phyloP scores from a whole-genome alignment of 2,888 invertebrate genomes.

The Xestia ashworthii region DNA sequence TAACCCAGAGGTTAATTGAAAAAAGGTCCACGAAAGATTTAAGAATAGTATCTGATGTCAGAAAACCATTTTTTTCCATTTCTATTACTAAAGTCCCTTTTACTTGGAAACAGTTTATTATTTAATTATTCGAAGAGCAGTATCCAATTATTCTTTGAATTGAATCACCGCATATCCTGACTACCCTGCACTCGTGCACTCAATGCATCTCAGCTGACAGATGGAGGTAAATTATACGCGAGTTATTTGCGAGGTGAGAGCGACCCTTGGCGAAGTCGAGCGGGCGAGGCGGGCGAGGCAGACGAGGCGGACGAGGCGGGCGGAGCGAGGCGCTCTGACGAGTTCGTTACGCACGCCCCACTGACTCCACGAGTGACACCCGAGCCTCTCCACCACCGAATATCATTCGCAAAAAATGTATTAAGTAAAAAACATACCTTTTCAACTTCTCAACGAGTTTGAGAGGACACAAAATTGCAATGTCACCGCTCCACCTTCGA shows the following conservation, averaged over 20 bases:
- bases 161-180: conserved; percentile 19
- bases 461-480: conserved; percentile 76
- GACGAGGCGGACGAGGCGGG: conserved; percentile 30
- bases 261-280: conserved; percentile 63
- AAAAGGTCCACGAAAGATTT: background rate
- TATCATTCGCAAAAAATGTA: conserved; percentile 83
- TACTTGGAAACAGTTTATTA: conserved; percentile 4
- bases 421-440: conserved; percentile 84
- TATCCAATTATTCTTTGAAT: conserved; percentile 23
- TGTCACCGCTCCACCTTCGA: conserved; percentile 71
- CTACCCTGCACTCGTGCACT: conserved; percentile 42
- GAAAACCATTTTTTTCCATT: background rate
- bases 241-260: conserved; percentile 69
- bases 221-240: conserved; percentile 67
- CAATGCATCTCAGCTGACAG: conserved; percentile 59
- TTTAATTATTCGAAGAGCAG: conserved; percentile 7
- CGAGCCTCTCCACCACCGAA: conserved; percentile 82
- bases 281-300: conserved; percentile 23
- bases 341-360: conserved; percentile 88
- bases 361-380: conserved; percentile 86
- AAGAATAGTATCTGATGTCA: background rate
- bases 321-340: conserved; percentile 73
- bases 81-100: background rate
- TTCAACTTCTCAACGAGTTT: conserved; percentile 82
- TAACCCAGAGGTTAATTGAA: background rate